phyloP scores from a whole-genome alignment of 1,140 invertebrate genomes.

The Drosophila orena region DNA sequence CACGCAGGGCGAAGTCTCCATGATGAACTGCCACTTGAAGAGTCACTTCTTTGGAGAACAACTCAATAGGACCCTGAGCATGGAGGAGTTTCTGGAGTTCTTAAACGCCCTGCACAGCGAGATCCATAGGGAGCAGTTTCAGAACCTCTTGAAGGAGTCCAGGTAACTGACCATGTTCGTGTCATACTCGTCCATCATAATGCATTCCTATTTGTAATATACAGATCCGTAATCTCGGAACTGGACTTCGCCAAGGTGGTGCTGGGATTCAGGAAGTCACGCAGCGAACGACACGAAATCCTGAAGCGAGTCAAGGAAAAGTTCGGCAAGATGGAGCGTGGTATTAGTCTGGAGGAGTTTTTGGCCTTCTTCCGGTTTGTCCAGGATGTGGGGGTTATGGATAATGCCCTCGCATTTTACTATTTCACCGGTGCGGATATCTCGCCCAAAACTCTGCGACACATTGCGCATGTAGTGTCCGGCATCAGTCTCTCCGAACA shows the following conservation, averaged over 20 bases:
- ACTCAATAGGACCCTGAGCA: constrained; percentile 14
- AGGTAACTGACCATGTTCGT: not conserved
- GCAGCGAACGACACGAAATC: not conserved
- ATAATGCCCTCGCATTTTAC: constrained; percentile 43
- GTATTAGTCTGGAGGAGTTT: constrained; percentile 39
- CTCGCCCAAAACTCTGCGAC: constrained; percentile 12
- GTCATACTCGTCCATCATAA: not conserved
- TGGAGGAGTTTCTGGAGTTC: constrained; percentile 34
- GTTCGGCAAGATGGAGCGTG: not conserved
- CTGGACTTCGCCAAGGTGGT: constrained; percentile 44
- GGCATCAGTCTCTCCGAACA: constrained; percentile 21
- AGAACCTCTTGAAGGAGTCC: constrained; percentile 7
- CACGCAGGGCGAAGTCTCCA: constrained; percentile 2
- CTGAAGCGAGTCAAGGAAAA: constrained; percentile 28
- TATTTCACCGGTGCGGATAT: constrained; percentile 50
- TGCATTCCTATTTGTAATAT: too few relatives aligned
- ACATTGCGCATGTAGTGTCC: constrained; percentile 36
- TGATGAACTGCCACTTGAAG: constrained; percentile 13
- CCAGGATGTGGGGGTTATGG: constrained; percentile 19
- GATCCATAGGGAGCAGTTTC: constrained; percentile 43
- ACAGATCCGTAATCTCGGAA: constrained; percentile 25
- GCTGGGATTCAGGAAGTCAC: constrained; percentile 11
- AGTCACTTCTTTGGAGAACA: constrained; percentile 31
- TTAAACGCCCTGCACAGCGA: constrained; percentile 18
- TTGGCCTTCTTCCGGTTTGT: constrained; percentile 47